These are phyloP conservation scores for Agriotes lineatus DNA, from an alignment of 2,888 invertebrate species.

Conservation along the genomic window DNA sequence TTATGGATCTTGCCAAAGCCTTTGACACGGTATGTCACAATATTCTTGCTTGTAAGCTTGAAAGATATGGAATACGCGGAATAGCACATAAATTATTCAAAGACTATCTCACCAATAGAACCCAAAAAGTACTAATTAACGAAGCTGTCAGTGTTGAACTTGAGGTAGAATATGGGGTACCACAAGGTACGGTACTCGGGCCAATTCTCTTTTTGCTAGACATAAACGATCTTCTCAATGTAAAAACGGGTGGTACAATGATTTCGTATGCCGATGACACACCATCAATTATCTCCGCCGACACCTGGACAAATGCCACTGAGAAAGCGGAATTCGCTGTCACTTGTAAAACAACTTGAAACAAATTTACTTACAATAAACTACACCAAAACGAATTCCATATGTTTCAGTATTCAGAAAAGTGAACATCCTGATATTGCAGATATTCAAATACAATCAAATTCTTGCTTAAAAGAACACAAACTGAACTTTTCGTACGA, in stretches of 20 bases:
- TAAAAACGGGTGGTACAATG: background rate
- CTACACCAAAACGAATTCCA: background rate
- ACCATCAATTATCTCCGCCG: background rate
- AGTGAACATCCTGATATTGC: background rate
- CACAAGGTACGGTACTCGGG: too few species aligned
- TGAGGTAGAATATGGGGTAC: too few species aligned
- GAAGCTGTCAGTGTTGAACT: background rate
- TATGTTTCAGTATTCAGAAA: background rate
- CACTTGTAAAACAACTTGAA: background rate
- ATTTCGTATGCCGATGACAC: background rate
- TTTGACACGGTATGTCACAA: background rate
- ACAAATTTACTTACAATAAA: too few species aligned
- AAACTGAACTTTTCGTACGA: too few species aligned
- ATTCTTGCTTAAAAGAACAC: too few species aligned
- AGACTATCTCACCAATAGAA: too few species aligned
- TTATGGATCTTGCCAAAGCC: too few species aligned
- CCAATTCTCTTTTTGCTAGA: background rate
- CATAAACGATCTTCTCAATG: background rate
- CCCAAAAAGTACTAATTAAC: background rate
- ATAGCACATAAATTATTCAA: background rate
- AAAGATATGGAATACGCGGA: background rate
- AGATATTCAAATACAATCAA: too few species aligned
- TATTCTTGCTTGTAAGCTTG: background rate
- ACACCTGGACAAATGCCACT: background rate
- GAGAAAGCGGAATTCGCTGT: background rate